Evolutionary conservation across 2,888 invertebrate genomes (phyloP).

Genomic region (Clitarchus hookeri): DNA sequence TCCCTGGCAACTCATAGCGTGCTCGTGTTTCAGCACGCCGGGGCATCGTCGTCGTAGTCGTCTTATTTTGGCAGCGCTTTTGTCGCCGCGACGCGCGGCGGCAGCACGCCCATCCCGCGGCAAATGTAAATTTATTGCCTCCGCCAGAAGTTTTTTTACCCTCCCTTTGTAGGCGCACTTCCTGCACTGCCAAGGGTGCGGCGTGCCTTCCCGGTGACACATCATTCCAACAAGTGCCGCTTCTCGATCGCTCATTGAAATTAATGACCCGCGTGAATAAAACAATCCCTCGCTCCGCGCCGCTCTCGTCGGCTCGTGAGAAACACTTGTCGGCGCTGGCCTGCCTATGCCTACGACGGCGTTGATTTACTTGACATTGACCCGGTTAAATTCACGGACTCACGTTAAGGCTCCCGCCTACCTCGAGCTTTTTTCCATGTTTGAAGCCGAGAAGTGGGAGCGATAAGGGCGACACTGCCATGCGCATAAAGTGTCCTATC

Average conservation of each 20-base stretch:
- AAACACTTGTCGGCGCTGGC: not conserved
- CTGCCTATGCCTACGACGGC: too few relatives aligned
- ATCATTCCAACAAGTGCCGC: not conserved
- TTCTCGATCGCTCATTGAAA: not conserved
- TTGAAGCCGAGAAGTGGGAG: too few relatives aligned
- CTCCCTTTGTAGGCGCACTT: not conserved
- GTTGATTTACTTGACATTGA: too few relatives aligned
- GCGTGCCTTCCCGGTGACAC: slow-evolving; percentile 6
- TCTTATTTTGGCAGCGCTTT: not conserved
- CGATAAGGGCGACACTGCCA: too few relatives aligned
- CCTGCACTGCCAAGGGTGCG: not conserved
- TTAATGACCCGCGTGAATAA: not conserved
- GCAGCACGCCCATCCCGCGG: slow-evolving; percentile 21
- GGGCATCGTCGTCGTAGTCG: too few relatives aligned
- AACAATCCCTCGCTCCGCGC: not conserved
- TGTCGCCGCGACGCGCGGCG: slow-evolving; percentile 17
- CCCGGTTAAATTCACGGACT: too few relatives aligned
- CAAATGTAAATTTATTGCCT: slow-evolving; percentile 2
- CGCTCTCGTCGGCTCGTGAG: not conserved
- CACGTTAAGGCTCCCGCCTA: too few relatives aligned
- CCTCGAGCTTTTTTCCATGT: too few relatives aligned
- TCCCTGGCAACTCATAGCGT: not conserved
- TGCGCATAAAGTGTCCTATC: too few relatives aligned
- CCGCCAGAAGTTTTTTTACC: not conserved
- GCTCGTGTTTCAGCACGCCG: not conserved